Conservation (phyloP, 2,888 invertebrate genomes). For the Monoplex corrugatus region DNA sequence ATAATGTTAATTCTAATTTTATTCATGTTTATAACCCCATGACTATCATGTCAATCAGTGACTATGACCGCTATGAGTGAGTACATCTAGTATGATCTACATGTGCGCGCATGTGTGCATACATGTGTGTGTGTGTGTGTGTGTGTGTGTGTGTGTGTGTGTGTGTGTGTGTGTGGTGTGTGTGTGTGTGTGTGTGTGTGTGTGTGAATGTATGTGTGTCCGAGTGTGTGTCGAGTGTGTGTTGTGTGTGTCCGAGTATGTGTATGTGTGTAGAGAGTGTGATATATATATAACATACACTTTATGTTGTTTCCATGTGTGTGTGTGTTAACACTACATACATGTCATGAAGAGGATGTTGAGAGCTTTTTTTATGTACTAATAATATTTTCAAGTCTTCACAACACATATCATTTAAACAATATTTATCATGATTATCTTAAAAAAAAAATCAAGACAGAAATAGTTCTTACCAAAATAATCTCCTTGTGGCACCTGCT, state of each 20-base stretch:
- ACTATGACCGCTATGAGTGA: neutral
- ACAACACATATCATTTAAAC: neutral
- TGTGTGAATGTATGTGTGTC: neutral
- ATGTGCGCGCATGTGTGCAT: neutral
- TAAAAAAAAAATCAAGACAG: neutral
- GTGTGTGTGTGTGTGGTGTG: neutral
- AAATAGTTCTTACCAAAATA: constrained; percentile 90
- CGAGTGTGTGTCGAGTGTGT: too few species aligned
- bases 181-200: neutral
- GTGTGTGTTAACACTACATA: neutral
- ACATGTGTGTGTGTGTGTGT: neutral
- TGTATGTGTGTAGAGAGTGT: too few species aligned
- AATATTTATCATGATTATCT: neutral
- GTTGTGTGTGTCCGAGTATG: too few species aligned
- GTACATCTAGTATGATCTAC: neutral
- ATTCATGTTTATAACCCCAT: neutral
- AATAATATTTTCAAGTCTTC: neutral
- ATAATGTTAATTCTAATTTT: neutral
- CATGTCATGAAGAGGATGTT: too few species aligned
- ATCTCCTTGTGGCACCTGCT: constrained; percentile 96
- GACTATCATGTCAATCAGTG: neutral
- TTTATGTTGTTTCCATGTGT: too few species aligned
- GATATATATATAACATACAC: neutral
- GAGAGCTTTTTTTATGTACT: neutral
- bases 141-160: neutral